Conservation (phyloP, 2,888 invertebrate species). For the Amphiduros pacificus region DNA sequence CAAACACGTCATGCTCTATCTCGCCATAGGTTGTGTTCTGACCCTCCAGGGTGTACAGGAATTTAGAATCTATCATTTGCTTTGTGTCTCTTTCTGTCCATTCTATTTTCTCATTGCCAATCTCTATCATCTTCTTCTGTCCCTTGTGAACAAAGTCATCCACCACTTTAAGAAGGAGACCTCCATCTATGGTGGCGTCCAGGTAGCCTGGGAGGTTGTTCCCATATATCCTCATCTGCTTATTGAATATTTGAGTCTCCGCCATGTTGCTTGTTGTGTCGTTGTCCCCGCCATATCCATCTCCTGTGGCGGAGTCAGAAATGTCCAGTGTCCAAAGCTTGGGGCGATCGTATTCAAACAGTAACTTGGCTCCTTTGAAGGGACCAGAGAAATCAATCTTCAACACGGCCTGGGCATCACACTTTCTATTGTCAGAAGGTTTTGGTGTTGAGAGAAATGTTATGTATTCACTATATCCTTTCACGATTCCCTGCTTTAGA, state of each 20-base stretch:
- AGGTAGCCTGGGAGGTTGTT: constrained; percentile 49
- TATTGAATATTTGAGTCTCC: constrained; percentile 52
- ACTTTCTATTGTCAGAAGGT: constrained; percentile 27
- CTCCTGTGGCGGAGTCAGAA: constrained; percentile 48
- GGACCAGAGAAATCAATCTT: constrained; percentile 47
- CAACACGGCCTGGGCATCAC: constrained; percentile 50
- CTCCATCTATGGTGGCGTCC: constrained; percentile 52
- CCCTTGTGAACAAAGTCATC: constrained; percentile 48
- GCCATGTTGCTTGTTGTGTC: constrained; percentile 50
- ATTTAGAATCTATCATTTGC: constrained; percentile 48
- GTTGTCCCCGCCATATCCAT: constrained; percentile 51
- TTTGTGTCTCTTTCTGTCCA: constrained; percentile 40
- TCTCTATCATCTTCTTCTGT: constrained; percentile 29
- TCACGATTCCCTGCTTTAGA: constrained; percentile 43
- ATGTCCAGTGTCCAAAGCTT: constrained; percentile 53
- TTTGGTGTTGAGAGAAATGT: constrained; percentile 34
- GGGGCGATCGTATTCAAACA: constrained; percentile 48
- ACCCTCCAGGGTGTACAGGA: constrained; percentile 46
- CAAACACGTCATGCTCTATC: constrained; percentile 44
- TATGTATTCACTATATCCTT: constrained; percentile 52
- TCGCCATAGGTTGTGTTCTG: constrained; percentile 43
- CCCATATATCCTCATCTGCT: constrained; percentile 53
- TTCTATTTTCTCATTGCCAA: constrained; percentile 45
- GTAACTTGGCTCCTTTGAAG: constrained; percentile 38
- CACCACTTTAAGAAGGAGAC: constrained; percentile 43